Conservation (phyloP, 1,140 invertebrate genomes). For the Platyura marginata region DNA sequence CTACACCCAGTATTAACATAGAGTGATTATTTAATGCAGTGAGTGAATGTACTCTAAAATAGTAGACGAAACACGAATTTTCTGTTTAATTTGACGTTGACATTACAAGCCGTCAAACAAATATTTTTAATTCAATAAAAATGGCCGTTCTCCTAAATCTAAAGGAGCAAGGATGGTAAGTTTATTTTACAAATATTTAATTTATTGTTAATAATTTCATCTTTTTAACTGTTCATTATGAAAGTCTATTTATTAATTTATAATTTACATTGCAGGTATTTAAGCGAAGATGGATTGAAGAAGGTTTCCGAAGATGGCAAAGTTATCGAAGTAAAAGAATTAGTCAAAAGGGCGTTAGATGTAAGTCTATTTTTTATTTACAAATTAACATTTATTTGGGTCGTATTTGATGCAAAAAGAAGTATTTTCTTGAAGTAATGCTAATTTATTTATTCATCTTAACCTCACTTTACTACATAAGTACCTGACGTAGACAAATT, state of each 20-base stretch:
- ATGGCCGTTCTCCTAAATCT: slow-evolving; percentile 22
- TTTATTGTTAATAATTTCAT: slow-evolving; percentile 9
- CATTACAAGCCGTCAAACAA: no score
- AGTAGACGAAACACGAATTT: no score
- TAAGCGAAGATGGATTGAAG: slow-evolving; percentile 45
- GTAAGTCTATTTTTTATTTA: slow-evolving; percentile 32
- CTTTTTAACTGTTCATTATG: slow-evolving; percentile 6
- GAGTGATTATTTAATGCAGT: no score
- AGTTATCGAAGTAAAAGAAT: slow-evolving; percentile 35
- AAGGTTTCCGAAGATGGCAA: slow-evolving; percentile 42
- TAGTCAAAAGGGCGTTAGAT: slow-evolving; percentile 49
- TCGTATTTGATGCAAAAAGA: not conserved
- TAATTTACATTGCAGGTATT: slow-evolving; percentile 37
- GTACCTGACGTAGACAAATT: no score
- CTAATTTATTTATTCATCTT: no score
- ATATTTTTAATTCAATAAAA: no score
- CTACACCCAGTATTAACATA: no score
- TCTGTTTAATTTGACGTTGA: no score
- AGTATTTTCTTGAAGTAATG: no score
- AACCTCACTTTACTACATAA: no score
- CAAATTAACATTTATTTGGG: no score
- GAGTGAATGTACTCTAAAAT: no score
- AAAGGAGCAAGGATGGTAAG: slow-evolving; percentile 37
- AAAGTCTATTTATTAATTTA: slow-evolving; percentile 10
- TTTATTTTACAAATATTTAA: slow-evolving; percentile 9